These are phyloP conservation scores for Syngnathus acus DNA, from an alignment of 2,797 vertebrate species.

Conservation along the genomic window DNA sequence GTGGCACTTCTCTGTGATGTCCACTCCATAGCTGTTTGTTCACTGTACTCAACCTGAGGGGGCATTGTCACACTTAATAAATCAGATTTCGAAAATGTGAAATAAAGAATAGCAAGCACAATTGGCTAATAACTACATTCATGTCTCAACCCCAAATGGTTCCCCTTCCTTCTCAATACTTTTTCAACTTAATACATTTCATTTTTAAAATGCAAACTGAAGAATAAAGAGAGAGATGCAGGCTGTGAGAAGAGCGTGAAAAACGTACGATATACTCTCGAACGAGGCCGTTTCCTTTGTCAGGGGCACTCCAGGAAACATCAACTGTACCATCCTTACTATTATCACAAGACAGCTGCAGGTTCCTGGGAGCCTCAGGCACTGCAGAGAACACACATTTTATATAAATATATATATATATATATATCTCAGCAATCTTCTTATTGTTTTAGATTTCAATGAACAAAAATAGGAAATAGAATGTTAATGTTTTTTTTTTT, in stretches of 20 bases:
- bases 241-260: too few species aligned
- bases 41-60: constrained; percentile 82
- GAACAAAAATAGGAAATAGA: neutral
- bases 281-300: constrained; percentile 81
- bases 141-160: too few species aligned
- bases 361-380: constrained; percentile 82
- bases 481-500: neutral
- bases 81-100: too few species aligned
- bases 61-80: neutral
- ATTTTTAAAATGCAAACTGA: too few species aligned
- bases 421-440: too few species aligned
- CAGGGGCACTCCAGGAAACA: constrained; percentile 77
- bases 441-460: neutral
- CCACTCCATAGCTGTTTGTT: constrained; percentile 75
- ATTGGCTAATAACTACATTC: too few species aligned
- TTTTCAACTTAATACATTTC: too few species aligned
- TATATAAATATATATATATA: neutral
- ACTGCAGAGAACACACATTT: constrained; percentile 60
- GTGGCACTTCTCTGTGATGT: constrained; percentile 72
- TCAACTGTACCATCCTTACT: constrained; percentile 76
- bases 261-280: constrained; percentile 90
- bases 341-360: constrained; percentile 79
- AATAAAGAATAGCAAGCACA: too few species aligned
- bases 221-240: too few species aligned
- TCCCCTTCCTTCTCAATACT: too few species aligned